Percentiles rank a stretch among this genome's conserved stretches.
Conservation (phyloP, 2,797 vertebrate species). For the Aldrovandia affinis region DNA sequence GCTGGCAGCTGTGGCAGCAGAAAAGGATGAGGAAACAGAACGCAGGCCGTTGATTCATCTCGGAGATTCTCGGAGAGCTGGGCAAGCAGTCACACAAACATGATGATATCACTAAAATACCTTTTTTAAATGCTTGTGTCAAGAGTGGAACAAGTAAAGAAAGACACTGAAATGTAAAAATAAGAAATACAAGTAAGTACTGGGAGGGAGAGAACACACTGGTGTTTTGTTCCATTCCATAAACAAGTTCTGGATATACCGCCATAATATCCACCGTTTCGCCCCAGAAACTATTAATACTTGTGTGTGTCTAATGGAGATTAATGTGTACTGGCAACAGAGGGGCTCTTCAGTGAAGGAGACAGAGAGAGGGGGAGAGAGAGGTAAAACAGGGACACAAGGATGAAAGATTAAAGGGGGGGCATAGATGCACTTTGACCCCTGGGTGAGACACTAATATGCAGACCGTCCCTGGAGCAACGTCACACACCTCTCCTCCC, state of each 20-base stretch:
- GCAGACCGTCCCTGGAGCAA: no score
- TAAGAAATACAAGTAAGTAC: neutral
- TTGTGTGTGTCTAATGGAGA: conserved; percentile 58
- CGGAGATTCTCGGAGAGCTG: neutral
- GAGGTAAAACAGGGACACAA: neutral
- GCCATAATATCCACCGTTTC: conserved; percentile 37
- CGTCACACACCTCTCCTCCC: no score
- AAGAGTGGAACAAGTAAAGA: neutral
- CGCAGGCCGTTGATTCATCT: neutral
- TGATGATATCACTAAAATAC: neutral
- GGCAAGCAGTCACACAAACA: conserved; percentile 1
- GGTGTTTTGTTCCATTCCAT: neutral
- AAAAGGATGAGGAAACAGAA: neutral
- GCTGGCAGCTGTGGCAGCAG: neutral
- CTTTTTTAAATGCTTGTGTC: neutral
- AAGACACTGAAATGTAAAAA: neutral
- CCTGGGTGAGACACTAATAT: conserved; percentile 20
- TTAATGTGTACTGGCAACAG: conserved; percentile 56
- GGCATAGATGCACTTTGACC: conserved; percentile 4
- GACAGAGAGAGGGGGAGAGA: neutral
- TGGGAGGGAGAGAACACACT: neutral
- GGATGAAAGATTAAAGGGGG: neutral
- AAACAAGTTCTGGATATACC: conserved; percentile 20
- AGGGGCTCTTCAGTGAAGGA: conserved; percentile 35
- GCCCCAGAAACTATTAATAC: conserved; percentile 50